Conservation (phyloP, 1,140 invertebrate genomes). For the Lordiphosa collinella region DNA sequence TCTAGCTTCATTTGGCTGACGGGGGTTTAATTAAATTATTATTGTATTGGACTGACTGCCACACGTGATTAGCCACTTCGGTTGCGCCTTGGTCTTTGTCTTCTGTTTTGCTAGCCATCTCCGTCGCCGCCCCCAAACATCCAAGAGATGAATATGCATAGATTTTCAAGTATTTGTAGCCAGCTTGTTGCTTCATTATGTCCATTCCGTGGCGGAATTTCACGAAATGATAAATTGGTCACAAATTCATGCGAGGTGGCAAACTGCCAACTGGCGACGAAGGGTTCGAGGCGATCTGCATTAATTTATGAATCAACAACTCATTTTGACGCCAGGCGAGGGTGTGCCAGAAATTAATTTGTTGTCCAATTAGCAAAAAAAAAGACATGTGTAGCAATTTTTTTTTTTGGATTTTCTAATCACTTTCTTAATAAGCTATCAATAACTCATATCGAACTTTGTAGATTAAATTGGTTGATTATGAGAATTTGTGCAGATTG, state of each 20-base stretch:
- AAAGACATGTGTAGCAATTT: constrained; percentile 47
- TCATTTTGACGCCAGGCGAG: constrained; percentile 60
- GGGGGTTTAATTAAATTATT: constrained; percentile 63
- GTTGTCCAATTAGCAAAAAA: constrained; percentile 62
- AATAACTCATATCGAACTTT: too few species aligned
- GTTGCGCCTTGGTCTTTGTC: constrained; percentile 4
- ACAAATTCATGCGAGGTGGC: constrained; percentile 67
- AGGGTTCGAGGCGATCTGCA: constrained; percentile 44
- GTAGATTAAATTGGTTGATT: background rate
- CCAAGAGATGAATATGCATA: constrained; percentile 47
- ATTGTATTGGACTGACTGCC: constrained; percentile 42
- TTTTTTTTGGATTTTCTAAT: constrained; percentile 31
- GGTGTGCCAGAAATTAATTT: constrained; percentile 66
- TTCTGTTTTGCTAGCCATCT: background rate
- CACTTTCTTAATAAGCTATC: background rate
- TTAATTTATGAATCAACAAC: constrained; percentile 74
- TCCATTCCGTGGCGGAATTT: constrained; percentile 61
- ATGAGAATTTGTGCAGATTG: too few species aligned
- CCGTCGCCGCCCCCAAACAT: background rate
- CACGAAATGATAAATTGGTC: constrained; percentile 69
- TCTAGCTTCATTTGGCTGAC: background rate
- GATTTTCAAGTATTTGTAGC: constrained; percentile 48
- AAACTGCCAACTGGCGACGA: constrained; percentile 57
- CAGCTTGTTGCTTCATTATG: constrained; percentile 54
- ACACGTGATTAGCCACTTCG: constrained; percentile 61